Percentiles rank a stretch among this genome's conserved stretches.
Conservation (phyloP, 2,888 invertebrate species). For the Megalurothrips usitatus region DNA sequence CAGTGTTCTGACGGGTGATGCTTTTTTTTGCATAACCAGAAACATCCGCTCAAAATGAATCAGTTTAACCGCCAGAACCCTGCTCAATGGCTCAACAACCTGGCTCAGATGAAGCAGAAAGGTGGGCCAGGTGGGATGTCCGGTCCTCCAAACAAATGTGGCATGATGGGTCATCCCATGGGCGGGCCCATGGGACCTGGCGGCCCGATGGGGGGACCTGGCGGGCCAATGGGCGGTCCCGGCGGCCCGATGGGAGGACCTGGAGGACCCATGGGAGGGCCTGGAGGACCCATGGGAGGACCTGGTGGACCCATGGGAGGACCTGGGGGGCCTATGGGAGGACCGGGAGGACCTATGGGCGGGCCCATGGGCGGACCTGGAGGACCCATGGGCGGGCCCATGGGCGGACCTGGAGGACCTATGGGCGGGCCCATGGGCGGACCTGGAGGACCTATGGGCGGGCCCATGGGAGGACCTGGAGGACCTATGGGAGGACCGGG, state of each 20-base stretch:
- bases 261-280: slow-evolving; percentile 48
- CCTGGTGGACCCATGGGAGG: slow-evolving; percentile 50
- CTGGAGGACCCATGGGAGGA: slow-evolving; percentile 42
- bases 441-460: background rate
- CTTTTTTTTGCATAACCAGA: slow-evolving; percentile 52
- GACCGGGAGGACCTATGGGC: slow-evolving; percentile 49
- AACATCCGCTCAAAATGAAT: slow-evolving; percentile 84
- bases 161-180: slow-evolving; percentile 41
- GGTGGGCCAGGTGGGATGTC: slow-evolving; percentile 47
- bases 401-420: slow-evolving; percentile 48
- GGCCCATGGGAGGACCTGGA: slow-evolving; percentile 47
- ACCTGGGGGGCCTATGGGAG: slow-evolving; percentile 52
- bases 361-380: slow-evolving; percentile 43
- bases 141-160: slow-evolving; percentile 46
- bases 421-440: slow-evolving; percentile 49
- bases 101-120: slow-evolving; percentile 70
- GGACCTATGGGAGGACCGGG: slow-evolving; percentile 31
- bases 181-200: slow-evolving; percentile 51
- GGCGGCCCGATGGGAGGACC: slow-evolving; percentile 42
- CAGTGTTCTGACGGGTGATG: background rate
- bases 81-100: slow-evolving; percentile 73
- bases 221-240: slow-evolving; percentile 45
- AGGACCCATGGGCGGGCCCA: slow-evolving; percentile 36
- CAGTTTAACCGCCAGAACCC: slow-evolving; percentile 81
- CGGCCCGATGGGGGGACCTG: slow-evolving; percentile 52